phyloP scores from a whole-genome alignment of 1,140 invertebrate genomes.

The Sitophilus oryzae region DNA sequence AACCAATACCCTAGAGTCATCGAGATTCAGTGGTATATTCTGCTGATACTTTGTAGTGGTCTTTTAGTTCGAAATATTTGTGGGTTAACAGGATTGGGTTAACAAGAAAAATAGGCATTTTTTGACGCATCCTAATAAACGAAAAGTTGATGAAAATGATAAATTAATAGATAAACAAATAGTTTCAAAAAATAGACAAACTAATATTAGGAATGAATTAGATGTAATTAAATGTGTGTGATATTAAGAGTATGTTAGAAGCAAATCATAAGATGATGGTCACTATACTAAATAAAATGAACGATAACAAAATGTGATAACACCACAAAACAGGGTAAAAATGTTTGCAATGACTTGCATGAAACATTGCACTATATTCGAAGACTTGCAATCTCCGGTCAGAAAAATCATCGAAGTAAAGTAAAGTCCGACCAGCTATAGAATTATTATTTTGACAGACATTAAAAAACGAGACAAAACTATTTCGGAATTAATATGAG shows the following conservation, averaged over 20 bases:
- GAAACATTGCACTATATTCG: no score
- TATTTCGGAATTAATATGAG: conserved; percentile 74
- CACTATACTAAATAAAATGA: conserved; percentile 15
- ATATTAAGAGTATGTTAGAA: conserved; percentile 47
- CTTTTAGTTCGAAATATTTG: conserved; percentile 71
- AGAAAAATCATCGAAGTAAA: no score
- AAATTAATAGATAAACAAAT: neutral
- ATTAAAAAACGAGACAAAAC: conserved; percentile 80
- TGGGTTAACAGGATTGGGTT: conserved; percentile 64
- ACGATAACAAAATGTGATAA: no score
- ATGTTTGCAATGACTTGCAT: no score
- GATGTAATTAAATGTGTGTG: conserved; percentile 54
- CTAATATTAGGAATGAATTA: conserved; percentile 39
- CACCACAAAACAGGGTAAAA: no score
- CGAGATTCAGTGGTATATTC: conserved; percentile 69
- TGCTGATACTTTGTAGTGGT: conserved; percentile 63
- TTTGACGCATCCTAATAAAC: conserved; percentile 41
- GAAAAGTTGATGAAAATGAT: neutral
- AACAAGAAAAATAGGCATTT: conserved; percentile 60
- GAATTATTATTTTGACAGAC: conserved; percentile 59
- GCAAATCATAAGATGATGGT: conserved; percentile 33
- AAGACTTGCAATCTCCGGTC: no score
- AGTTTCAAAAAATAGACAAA: no score
- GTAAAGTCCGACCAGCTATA: no score
- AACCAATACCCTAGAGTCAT: conserved; percentile 63